Evolutionary conservation across 2,113 vertebrate genomes (phyloP), one percentile per base, ranked within the genome.

Genomic region (Dicerorhinus sumatrensis): DNA sequence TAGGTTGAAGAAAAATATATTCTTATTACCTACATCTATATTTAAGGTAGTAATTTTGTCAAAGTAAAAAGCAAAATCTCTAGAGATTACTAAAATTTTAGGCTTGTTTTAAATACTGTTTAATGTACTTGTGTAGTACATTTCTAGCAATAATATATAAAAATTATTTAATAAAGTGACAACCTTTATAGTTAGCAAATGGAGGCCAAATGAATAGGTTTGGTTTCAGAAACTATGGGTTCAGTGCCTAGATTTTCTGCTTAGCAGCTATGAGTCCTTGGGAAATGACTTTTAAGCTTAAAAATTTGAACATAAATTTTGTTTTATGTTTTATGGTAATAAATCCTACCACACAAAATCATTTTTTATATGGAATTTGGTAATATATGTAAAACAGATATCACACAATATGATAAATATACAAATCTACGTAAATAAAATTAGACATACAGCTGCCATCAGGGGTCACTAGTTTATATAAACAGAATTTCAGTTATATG

Each of bases 121-220:
- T 85, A 29, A 65, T 70, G 56, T 65, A 48, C 12, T 25, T 67
- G 1, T 42, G 20, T 56, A 79, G 39, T 81, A 31, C 4, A 86
- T 48, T 83, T 76, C 58, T 56, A 72, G 31, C 21, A 39, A 12
- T 63, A 73, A 75, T 48, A 17, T 8, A 27, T n/a, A 76, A 7
- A 82, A 75, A 63, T 86, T 75, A 86, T 63, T 77, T 81, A 82
- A 81, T 77, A 65, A 97, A 93, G 65, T 90, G 3, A 70, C 4
- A 63, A 77, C 1, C 0, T 65, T 88, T 95, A 93, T 42, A 70
- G 54, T 56, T 63, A 81, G 69, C 18, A 76, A 54, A 54, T 77
- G 21, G 5, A 63, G 31, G 27, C 13, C 20, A 67, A 69, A 46
- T 31, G 2, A 63, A 3, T 36, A 0, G 6, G 16, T 79, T 46